phyloP scores from a whole-genome alignment of 2,797 vertebrate species.

The Thalassophryne amazonica region DNA sequence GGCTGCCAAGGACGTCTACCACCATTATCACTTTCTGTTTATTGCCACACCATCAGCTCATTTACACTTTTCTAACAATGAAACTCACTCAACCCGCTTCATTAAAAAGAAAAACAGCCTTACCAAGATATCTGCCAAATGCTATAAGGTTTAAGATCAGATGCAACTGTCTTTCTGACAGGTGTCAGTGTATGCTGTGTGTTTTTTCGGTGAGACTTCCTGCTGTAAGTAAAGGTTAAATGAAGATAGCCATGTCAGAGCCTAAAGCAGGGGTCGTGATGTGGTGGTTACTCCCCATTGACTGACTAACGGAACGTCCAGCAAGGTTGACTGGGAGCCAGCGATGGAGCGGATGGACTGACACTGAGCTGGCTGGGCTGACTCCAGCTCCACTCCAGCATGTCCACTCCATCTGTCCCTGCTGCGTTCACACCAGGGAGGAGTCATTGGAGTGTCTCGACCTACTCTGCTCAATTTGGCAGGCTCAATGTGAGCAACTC shows the following conservation, averaged over 20 bases:
- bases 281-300: slow-evolving; percentile 45
- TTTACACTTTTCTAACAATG: slow-evolving; percentile 5
- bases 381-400: slow-evolving; percentile 61
- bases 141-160: slow-evolving; percentile 8
- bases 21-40: slow-evolving; percentile 7
- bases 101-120: no score
- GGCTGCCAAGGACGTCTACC: no score
- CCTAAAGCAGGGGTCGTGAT: slow-evolving; percentile 49
- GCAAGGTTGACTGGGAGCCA: slow-evolving; percentile 61
- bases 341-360: slow-evolving; percentile 60
- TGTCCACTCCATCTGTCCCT: slow-evolving; percentile 74
- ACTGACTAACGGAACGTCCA: slow-evolving; percentile 58
- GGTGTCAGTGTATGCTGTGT: slow-evolving; percentile 13
- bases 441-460: slow-evolving; percentile 54
- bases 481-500: slow-evolving; percentile 29
- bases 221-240: slow-evolving; percentile 69
- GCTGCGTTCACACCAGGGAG: slow-evolving; percentile 36
- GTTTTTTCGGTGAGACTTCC: slow-evolving; percentile 48
- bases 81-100: slow-evolving; percentile 1
- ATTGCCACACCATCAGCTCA: slow-evolving; percentile 3
- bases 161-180: slow-evolving; percentile 38
- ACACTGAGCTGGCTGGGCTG: slow-evolving; percentile 59
- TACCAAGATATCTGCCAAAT: slow-evolving; percentile 24
- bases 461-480: slow-evolving; percentile 60
- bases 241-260: slow-evolving; percentile 68